A percentile compares a stretch with the other conserved stretches of the same genome.
These are phyloP conservation scores for Anastrepha obliqua DNA, from an alignment of 1,140 invertebrate genomes.

Conservation along the genomic window DNA sequence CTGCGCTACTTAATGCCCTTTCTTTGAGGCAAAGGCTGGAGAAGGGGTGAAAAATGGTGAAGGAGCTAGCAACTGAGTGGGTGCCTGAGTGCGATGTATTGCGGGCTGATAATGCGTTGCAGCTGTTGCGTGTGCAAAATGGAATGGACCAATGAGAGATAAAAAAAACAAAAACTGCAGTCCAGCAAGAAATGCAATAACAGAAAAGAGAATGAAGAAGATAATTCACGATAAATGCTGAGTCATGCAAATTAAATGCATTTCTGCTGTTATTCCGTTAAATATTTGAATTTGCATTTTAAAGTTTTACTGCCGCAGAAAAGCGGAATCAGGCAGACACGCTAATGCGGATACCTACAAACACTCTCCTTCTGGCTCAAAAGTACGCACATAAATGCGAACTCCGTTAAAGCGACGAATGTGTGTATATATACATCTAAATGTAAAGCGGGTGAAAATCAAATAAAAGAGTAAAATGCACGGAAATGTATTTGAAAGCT, in stretches of 20 bases:
- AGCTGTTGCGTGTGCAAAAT: slow-evolving; percentile 26
- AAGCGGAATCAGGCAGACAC: slow-evolving; percentile 23
- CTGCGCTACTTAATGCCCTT: slow-evolving; percentile 8
- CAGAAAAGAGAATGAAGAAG: slow-evolving; percentile 39
- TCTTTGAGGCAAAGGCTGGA: background rate
- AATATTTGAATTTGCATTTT: slow-evolving; percentile 56
- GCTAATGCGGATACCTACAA: slow-evolving; percentile 4
- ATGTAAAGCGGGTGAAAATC: background rate
- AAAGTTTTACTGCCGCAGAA: slow-evolving; percentile 27
- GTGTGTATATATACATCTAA: background rate
- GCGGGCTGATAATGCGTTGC: background rate
- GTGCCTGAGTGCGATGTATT: no score
- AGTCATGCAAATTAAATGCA: slow-evolving; percentile 61
- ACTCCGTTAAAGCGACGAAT: background rate
- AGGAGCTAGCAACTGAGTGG: no score
- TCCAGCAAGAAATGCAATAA: slow-evolving; percentile 40
- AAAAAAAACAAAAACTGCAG: background rate
- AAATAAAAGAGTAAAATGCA: background rate
- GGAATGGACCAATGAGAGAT: slow-evolving; percentile 9
- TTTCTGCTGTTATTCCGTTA: slow-evolving; percentile 58
- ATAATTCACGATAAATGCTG: slow-evolving; percentile 55
- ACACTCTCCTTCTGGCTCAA: background rate
- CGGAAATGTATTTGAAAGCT: background rate
- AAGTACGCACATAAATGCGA: slow-evolving; percentile 29
- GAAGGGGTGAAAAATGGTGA: no score